These are phyloP conservation scores for Abrostola tripartita DNA, from an alignment of 2,888 invertebrate genomes.

Conservation along the genomic window DNA sequence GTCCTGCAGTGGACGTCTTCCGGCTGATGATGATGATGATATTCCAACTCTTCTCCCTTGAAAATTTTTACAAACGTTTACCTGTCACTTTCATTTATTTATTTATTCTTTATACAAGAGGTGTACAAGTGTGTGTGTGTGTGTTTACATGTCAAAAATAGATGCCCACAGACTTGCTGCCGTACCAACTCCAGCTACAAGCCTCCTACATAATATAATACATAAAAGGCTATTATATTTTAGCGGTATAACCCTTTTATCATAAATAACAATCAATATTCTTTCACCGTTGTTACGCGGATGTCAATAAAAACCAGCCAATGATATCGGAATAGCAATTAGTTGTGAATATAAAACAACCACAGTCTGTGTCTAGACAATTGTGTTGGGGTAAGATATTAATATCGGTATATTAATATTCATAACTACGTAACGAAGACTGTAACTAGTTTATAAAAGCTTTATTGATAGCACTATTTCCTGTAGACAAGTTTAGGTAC, in stretches of 20 bases:
- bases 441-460: no score
- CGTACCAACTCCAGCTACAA: not conserved
- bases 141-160: no score
- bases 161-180: not conserved
- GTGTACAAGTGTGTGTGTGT: no score
- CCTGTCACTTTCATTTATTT: no score
- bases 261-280: conserved; percentile 47
- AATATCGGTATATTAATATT: not conserved
- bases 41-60: no score
- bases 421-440: not conserved
- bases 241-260: conserved; percentile 29
- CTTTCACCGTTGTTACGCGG: conserved; percentile 36
- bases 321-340: conserved; percentile 49
- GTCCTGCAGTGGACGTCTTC: no score
- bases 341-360: conserved; percentile 32
- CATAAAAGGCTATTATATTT: conserved; percentile 36
- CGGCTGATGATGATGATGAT: no score
- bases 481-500: no score
- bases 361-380: conserved; percentile 11
- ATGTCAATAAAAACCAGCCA: conserved; percentile 48
- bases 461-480: no score
- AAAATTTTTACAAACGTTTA: no score
- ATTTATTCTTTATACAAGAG: no score
- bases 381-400: conserved; percentile 4
- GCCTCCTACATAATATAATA: not conserved